These are phyloP conservation scores for Amazona ochrocephala DNA, from an alignment of 2,797 vertebrate genomes.

Conservation along the genomic window DNA sequence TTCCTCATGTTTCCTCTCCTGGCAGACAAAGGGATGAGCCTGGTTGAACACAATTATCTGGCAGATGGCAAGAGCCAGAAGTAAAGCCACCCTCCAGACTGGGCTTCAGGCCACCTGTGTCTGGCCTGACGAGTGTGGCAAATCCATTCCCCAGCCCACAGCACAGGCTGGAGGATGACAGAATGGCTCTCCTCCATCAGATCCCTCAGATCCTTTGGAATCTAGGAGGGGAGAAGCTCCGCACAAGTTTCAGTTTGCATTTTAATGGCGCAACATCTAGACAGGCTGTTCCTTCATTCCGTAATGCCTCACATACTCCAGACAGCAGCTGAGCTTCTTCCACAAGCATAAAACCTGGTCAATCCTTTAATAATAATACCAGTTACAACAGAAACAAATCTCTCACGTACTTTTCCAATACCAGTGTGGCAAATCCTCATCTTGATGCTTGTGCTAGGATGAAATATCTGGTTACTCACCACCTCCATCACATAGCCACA, in stretches of 20 bases:
- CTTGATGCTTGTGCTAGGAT: fast-evolving
- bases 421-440: background rate
- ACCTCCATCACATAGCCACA: background rate
- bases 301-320: background rate
- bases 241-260: background rate
- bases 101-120: background rate
- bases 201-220: background rate
- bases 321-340: background rate
- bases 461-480: background rate
- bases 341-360: background rate
- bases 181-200: background rate
- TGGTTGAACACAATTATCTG: background rate
- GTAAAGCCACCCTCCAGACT: background rate
- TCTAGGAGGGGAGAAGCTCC: background rate
- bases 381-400: background rate
- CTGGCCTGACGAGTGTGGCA: background rate
- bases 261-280: background rate
- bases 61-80: background rate
- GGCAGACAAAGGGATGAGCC: background rate
- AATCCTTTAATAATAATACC: background rate
- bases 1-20: background rate
- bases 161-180: background rate
- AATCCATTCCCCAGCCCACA: background rate
- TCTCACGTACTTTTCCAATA: fast-evolving
- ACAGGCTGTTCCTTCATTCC: background rate